Conservation (phyloP, 2,888 invertebrate species). For the Melangyna quadrimaculata region DNA sequence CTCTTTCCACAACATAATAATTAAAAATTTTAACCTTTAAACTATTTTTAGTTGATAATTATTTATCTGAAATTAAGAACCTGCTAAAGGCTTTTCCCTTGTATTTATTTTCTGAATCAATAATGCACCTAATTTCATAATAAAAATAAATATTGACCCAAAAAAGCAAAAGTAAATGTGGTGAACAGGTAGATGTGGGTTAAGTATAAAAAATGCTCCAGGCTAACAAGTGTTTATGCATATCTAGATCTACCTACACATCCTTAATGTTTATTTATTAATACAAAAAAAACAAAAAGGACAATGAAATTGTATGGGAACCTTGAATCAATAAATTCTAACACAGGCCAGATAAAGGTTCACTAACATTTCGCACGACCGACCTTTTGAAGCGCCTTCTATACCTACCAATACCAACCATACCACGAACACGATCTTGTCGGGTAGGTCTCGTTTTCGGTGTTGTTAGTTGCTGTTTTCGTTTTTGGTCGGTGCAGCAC, state of each 20-base stretch:
- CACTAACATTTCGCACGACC: slow-evolving; percentile 64
- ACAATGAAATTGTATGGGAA: slow-evolving; percentile 55
- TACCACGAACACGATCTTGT: slow-evolving; percentile 9
- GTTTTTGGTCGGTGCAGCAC: background rate
- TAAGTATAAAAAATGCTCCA: slow-evolving; percentile 1
- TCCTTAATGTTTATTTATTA: background rate
- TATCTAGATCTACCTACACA: slow-evolving; percentile 11
- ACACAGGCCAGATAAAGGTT: slow-evolving; percentile 42
- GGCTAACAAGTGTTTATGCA: slow-evolving; percentile 6
- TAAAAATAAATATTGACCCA: slow-evolving; percentile 55
- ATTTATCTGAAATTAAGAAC: background rate
- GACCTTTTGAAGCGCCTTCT: slow-evolving; percentile 50
- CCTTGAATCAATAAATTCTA: slow-evolving; percentile 42
- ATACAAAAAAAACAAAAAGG: slow-evolving; percentile 14
- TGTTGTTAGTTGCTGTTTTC: background rate
- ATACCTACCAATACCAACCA: background rate
- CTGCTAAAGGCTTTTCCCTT: background rate
- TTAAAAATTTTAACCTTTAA: background rate
- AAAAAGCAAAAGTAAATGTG: background rate
- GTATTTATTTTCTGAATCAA: slow-evolving; percentile 14
- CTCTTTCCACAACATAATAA: background rate
- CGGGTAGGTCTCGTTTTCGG: slow-evolving; percentile 1
- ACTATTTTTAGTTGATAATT: background rate
- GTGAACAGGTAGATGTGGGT: slow-evolving; percentile 35
- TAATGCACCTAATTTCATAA: slow-evolving; percentile 39